Percentiles rank a stretch among this genome's conserved stretches.
Evolutionary conservation across 2,113 vertebrate species (phyloP).

Genomic region (Pseudorhombus dupliciocellatus): DNA sequence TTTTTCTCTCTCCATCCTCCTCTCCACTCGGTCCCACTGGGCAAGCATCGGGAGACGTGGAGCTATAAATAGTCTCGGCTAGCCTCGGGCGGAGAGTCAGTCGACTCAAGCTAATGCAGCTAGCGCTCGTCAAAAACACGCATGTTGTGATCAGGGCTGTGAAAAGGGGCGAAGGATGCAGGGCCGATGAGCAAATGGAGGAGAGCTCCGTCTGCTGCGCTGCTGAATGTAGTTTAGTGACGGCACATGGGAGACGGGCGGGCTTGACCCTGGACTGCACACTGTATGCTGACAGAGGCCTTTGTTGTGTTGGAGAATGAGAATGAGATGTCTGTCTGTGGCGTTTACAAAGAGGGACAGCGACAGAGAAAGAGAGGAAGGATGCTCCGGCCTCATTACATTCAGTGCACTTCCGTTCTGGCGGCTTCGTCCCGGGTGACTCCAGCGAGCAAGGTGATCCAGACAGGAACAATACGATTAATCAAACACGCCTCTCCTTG

Average conservation of each 20-base stretch:
- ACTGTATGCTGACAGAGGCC: conserved; percentile 54
- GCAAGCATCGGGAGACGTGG: conserved; percentile 67
- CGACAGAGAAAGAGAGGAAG: conserved; percentile 61
- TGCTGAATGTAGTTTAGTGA: conserved; percentile 12
- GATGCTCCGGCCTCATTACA: conserved; percentile 74
- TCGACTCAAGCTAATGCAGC: conserved; percentile 69
- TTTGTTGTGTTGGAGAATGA: conserved; percentile 51
- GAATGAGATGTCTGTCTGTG: conserved; percentile 53
- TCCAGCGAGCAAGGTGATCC: conserved; percentile 71
- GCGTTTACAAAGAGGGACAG: conserved; percentile 53
- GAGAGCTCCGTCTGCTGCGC: conserved; percentile 7
- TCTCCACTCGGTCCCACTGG: conserved; percentile 62
- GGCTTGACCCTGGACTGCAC: conserved; percentile 8
- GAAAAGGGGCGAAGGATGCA: conserved; percentile 1
- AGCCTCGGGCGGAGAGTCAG: conserved; percentile 67
- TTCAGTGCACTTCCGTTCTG: conserved; percentile 69
- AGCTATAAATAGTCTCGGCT: conserved; percentile 74
- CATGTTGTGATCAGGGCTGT: conserved; percentile 48
- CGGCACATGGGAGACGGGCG: background rate
- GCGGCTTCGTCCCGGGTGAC: conserved; percentile 69
- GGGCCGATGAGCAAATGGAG: conserved; percentile 1
- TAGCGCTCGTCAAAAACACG: conserved; percentile 50
- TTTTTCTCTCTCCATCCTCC: conserved; percentile 44
- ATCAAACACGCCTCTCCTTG: conserved; percentile 73
- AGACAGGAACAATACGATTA: conserved; percentile 76